phyloP scores from a whole-genome alignment of 2,113 vertebrate species.

The Laterallus jamaicensis region DNA sequence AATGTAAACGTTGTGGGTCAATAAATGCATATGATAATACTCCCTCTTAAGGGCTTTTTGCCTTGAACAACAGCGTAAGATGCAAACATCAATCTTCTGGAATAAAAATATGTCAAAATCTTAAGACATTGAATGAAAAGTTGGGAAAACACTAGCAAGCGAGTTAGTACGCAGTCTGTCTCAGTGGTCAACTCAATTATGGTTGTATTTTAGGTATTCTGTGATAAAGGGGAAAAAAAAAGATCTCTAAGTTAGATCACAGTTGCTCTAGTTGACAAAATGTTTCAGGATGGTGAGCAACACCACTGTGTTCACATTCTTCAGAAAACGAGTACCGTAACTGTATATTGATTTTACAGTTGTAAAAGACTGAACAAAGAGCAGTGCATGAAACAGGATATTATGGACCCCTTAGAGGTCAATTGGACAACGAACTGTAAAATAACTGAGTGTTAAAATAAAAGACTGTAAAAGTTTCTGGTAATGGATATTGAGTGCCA shows the following conservation, averaged over 20 bases:
- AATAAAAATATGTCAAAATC: not conserved
- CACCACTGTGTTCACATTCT: not conserved
- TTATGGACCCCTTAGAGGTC: not conserved
- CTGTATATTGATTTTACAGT: slow-evolving; percentile 13
- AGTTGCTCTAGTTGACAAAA: not conserved
- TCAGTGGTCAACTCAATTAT: not conserved
- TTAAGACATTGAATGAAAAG: not conserved
- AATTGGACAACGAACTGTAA: slow-evolving; percentile 18
- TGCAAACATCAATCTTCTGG: not conserved
- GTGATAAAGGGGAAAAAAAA: fast-evolving
- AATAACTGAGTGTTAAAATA: slow-evolving; percentile 7
- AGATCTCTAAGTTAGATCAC: not conserved
- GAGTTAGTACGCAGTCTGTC: not conserved
- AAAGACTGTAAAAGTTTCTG: not conserved
- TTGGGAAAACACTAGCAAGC: not conserved
- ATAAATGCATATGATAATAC: not conserved
- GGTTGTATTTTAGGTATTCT: not conserved
- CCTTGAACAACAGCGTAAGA: not conserved
- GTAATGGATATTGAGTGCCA: not conserved
- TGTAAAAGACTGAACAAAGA: slow-evolving; percentile 9
- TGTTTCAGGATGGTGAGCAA: not conserved
- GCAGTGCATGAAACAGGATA: not conserved
- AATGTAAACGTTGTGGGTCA: not conserved
- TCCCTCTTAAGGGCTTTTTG: not conserved
- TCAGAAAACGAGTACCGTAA: not conserved